These are phyloP conservation scores for Tetrapedia diversipes DNA, from an alignment of 2,888 invertebrate species.

Conservation along the genomic window DNA sequence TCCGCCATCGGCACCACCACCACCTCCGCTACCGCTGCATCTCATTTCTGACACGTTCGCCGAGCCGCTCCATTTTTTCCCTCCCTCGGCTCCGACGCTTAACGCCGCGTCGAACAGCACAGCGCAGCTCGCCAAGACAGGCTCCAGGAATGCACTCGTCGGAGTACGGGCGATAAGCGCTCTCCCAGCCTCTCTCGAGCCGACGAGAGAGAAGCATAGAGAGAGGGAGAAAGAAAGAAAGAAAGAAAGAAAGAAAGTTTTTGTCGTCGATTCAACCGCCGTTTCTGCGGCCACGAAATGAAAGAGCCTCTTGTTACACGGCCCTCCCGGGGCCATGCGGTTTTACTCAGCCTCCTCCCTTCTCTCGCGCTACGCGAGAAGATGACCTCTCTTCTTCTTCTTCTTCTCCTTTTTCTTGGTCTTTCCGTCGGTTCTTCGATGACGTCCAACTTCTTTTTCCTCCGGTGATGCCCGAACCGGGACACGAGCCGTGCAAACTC, in stretches of 20 bases:
- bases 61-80: constrained; percentile 14
- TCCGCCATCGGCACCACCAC: background rate
- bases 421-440: background rate
- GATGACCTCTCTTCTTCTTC: no score
- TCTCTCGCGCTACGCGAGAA: background rate
- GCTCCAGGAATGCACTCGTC: constrained; percentile 30
- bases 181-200: constrained; percentile 18
- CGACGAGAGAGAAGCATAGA: background rate
- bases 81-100: background rate
- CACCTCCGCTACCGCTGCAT: no score
- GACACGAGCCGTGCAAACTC: background rate
- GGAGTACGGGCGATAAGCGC: constrained; percentile 29
- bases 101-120: background rate
- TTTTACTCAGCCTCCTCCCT: constrained; percentile 32
- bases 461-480: constrained; percentile 3
- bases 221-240: background rate
- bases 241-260: constrained; percentile 22
- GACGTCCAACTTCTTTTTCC: background rate
- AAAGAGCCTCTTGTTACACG: constrained; percentile 78
- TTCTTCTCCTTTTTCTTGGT: no score
- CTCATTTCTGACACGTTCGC: constrained; percentile 10
- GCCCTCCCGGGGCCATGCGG: constrained; percentile 49
- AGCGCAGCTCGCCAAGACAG: constrained; percentile 15
- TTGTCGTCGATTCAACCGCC: constrained; percentile 37
- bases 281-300: constrained; percentile 67